Base-by-base conservation (phyloP, 2,113 vertebrate species). In the Alces alces region DNA sequence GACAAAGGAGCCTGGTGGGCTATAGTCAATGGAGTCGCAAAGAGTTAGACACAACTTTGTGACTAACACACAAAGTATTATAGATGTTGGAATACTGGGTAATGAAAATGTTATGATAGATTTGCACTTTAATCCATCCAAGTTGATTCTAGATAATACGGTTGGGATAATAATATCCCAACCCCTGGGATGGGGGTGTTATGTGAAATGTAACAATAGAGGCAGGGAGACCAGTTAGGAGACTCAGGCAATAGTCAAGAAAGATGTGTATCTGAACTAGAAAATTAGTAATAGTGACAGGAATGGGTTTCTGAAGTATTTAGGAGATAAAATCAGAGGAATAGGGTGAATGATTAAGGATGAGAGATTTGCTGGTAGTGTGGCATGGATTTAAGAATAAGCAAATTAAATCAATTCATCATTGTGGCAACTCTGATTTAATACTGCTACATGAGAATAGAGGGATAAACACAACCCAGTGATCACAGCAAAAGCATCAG, bases 151-250 rank as follows among this genome's bases (percentile, higher is more conserved):
- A 39, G 36, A 7, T 50, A 33, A n/a, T 58, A 11, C 2, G 50
- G 47, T 57, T 30, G 10, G 2, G 47, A 50, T 14, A 50, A 3
- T 50, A 50, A 3, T 50, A 50, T 50, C 47, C 47, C 47, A 13
- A 50, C 12, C 12, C 12, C 25, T 57, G 2, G 6, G 3, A 60
- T 33, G 7, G 10, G 33, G 7, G 0, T 8, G 16, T 15, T 92
- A 13, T 64, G 47, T 43, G 36, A 91, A 91, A 13, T n/a, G 9
- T n/a, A 85, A 43, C 52, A 39, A 5, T 30, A 39, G 8, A 70
- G 52, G 2, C 6, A 43, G 11, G 11, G 61, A 66, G 15, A 86
- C 2, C 10, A 36, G 5, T 83, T 61, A 43, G 36, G 50, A 60
- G 73, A 7, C 3, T 52, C 12, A 45, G 2, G 55, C 7, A 64